Conservation (phyloP, 23 tunicate genomes). For the Aplidium turbinatum region DNA sequence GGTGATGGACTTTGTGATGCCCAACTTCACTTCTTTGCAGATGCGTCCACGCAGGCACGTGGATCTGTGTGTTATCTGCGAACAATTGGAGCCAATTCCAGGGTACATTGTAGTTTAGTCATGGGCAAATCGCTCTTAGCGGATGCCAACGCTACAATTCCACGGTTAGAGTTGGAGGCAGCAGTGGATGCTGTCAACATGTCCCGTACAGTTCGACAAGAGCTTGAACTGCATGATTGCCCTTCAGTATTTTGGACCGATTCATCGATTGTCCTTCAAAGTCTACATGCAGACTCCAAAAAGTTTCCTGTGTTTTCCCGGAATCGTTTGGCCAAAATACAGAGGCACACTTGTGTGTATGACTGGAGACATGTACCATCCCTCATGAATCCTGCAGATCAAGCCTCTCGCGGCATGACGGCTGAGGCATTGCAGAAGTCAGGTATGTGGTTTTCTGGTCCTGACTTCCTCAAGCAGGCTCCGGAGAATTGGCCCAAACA, state of each 20-base stretch:
- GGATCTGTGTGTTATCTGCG: conserved; percentile 33
- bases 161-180: conserved; percentile 4
- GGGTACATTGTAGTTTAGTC: conserved; percentile 14
- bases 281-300: conserved; percentile 29
- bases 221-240: not conserved
- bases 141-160: not conserved
- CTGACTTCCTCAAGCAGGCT: not conserved
- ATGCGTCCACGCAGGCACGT: conserved; percentile 18
- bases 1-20: not conserved
- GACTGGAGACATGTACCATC: conserved; percentile 4
- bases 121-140: conserved; percentile 35
- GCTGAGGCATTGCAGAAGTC: not conserved
- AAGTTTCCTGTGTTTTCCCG: conserved; percentile 10
- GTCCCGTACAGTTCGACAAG: conserved; percentile 4
- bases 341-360: not conserved
- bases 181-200: not conserved
- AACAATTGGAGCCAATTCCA: not conserved
- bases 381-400: not conserved
- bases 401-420: not conserved
- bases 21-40: conserved; percentile 24
- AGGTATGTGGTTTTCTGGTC: not conserved
- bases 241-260: conserved; percentile 8
- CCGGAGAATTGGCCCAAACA: conserved; percentile 22
- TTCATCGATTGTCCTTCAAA: conserved; percentile 3
- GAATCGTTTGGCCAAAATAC: conserved; percentile 5